A percentile compares a stretch with the other conserved stretches of the same genome.
Conservation (phyloP, 2,888 invertebrate species). For the Chloroclysta siterata region DNA sequence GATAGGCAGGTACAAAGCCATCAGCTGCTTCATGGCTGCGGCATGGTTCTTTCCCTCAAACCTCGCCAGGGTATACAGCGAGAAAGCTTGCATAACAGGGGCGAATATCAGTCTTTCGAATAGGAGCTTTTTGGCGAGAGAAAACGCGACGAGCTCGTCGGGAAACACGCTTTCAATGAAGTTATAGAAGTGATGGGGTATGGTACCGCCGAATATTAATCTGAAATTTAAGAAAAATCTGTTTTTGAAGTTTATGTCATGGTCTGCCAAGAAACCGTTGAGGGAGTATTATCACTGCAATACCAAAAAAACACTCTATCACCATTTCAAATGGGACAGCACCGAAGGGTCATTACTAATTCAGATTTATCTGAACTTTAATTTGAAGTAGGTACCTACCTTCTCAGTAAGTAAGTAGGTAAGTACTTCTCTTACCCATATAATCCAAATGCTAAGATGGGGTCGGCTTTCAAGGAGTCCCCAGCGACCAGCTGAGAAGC, state of each 20-base stretch:
- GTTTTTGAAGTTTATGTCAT: neutral
- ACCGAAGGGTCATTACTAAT: too few species aligned
- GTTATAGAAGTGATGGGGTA: constrained; percentile 91
- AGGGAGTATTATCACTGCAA: too few species aligned
- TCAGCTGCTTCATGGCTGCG: constrained; percentile 86
- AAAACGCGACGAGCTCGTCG: constrained; percentile 82
- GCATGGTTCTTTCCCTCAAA: constrained; percentile 91
- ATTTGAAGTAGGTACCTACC: too few species aligned
- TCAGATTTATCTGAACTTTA: too few species aligned
- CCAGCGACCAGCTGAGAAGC: constrained; percentile 90
- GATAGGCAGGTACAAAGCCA: constrained; percentile 87
- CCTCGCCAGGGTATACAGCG: constrained; percentile 89
- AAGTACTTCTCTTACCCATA: constrained; percentile 86
- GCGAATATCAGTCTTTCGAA: constrained; percentile 90
- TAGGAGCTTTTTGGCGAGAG: constrained; percentile 86
- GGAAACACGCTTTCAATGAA: constrained; percentile 86
- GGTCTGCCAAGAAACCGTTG: too few species aligned
- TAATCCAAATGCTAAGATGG: constrained; percentile 89
- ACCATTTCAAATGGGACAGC: too few species aligned
- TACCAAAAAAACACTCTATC: too few species aligned
- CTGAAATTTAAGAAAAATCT: constrained; percentile 66
- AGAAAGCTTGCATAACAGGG: constrained; percentile 89
- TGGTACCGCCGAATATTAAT: constrained; percentile 90
- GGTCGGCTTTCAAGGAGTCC: constrained; percentile 86
- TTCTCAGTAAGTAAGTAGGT: neutral